A percentile compares a stretch with the other conserved stretches of the same genome.
Conservation (phyloP, 1,140 invertebrate species). For the Lysiphlebus fabarum region DNA sequence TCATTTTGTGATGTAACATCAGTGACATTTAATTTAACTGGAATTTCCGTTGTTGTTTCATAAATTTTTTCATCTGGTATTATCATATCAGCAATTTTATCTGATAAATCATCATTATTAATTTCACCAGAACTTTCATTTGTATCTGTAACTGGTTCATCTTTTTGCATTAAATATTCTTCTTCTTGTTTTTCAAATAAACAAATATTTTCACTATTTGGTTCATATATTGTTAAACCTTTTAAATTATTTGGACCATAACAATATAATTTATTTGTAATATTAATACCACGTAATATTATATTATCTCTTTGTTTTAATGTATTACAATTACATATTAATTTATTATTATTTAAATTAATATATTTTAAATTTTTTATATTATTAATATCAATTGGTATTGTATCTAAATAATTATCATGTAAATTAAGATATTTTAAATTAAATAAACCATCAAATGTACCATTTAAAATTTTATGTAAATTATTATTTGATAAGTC, state of each 20-base stretch:
- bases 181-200: slow-evolving; percentile 40
- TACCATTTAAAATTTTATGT: slow-evolving; percentile 31
- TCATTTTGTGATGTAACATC: not conserved
- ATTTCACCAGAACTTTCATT: slow-evolving; percentile 26
- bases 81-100: slow-evolving; percentile 16
- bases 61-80: not conserved
- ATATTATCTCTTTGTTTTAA: slow-evolving; percentile 39
- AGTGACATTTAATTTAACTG: not conserved
- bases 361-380: slow-evolving; percentile 62
- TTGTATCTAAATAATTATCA: slow-evolving; percentile 35
- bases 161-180: slow-evolving; percentile 48
- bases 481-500: slow-evolving; percentile 44
- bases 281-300: slow-evolving; percentile 31
- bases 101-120: slow-evolving; percentile 11
- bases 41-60: not conserved
- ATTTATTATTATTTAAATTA: slow-evolving; percentile 63
- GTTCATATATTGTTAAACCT: slow-evolving; percentile 32
- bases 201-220: slow-evolving; percentile 34
- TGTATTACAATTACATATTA: slow-evolving; percentile 59
- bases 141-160: slow-evolving; percentile 24
- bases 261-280: slow-evolving; percentile 40
- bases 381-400: slow-evolving; percentile 43
- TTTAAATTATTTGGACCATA: slow-evolving; percentile 35
- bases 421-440: slow-evolving; percentile 38
- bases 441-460: slow-evolving; percentile 36